Percentiles rank a stretch among this genome's conserved stretches.
Conservation (phyloP, 2,888 invertebrate species). For the Lepidochitona cinerea region DNA sequence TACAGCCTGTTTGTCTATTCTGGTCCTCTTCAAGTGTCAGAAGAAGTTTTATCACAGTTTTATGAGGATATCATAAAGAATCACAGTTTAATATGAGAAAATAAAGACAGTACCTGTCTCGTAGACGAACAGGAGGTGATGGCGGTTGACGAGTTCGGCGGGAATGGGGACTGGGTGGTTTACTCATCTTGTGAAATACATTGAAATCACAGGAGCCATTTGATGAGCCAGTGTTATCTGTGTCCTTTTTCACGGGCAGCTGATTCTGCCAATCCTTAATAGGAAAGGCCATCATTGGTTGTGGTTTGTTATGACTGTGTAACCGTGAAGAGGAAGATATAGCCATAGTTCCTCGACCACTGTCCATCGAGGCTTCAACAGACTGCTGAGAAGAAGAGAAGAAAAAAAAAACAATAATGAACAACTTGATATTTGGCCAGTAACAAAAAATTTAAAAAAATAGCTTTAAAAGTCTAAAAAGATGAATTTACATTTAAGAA, state of each 20-base stretch:
- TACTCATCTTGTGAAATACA: neutral
- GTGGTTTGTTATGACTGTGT: conserved; percentile 32
- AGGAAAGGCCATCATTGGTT: conserved; percentile 48
- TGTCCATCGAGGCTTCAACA: conserved; percentile 65
- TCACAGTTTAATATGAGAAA: no score
- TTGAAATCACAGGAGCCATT: conserved; percentile 1
- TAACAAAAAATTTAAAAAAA: neutral
- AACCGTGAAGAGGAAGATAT: conserved; percentile 40
- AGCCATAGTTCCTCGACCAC: conserved; percentile 66
- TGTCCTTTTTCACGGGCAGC: conserved; percentile 16
- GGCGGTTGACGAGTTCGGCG: conserved; percentile 49
- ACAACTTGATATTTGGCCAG: neutral
- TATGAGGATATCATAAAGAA: no score
- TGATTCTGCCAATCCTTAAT: conserved; percentile 15
- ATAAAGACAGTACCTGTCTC: conserved; percentile 55
- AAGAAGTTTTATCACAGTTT: no score
- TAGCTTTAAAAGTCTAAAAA: neutral
- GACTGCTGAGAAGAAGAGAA: conserved; percentile 35
- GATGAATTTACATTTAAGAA: neutral
- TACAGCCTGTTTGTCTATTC: neutral
- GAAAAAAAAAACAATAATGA: neutral
- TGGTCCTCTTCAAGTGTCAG: neutral
- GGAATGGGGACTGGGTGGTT: conserved; percentile 4
- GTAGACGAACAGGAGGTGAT: conserved; percentile 59
- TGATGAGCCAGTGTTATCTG: conserved; percentile 32